A percentile compares a stretch with the other conserved stretches of the same genome.
Conservation (phyloP, 2,888 invertebrate species). For the Pristionchus exspectatus region DNA sequence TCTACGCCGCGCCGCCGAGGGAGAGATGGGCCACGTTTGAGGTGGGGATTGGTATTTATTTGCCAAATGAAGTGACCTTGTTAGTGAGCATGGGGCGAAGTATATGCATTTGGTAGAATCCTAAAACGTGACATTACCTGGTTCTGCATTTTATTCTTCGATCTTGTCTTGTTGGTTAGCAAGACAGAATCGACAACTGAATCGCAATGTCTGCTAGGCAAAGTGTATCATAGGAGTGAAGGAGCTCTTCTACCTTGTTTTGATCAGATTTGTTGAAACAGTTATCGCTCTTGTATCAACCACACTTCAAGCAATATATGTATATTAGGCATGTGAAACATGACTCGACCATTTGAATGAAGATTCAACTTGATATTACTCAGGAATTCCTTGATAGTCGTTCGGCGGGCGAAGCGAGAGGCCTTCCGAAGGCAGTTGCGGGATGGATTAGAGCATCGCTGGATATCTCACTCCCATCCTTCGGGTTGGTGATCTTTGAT, state of each 20-base stretch:
- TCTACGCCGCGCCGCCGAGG: slow-evolving; percentile 18
- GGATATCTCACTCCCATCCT: slow-evolving; percentile 51
- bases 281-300: too few species aligned
- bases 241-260: too few species aligned
- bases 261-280: too few species aligned
- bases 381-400: slow-evolving; percentile 48
- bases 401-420: slow-evolving; percentile 50
- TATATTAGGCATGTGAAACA: too few species aligned
- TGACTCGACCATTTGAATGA: background rate
- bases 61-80: background rate
- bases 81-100: background rate
- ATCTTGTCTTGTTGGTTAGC: background rate
- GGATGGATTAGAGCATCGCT: slow-evolving; percentile 36
- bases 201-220: too few species aligned
- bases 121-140: too few species aligned
- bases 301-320: too few species aligned
- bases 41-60: background rate
- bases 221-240: too few species aligned
- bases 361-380: background rate
- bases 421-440: slow-evolving; percentile 51
- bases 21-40: slow-evolving; percentile 34
- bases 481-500: slow-evolving; percentile 19
- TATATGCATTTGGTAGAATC: too few species aligned
- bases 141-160: background rate
- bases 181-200: background rate